Conservation (phyloP, 1,140 invertebrate species). For the Drosophila gunungcola region DNA sequence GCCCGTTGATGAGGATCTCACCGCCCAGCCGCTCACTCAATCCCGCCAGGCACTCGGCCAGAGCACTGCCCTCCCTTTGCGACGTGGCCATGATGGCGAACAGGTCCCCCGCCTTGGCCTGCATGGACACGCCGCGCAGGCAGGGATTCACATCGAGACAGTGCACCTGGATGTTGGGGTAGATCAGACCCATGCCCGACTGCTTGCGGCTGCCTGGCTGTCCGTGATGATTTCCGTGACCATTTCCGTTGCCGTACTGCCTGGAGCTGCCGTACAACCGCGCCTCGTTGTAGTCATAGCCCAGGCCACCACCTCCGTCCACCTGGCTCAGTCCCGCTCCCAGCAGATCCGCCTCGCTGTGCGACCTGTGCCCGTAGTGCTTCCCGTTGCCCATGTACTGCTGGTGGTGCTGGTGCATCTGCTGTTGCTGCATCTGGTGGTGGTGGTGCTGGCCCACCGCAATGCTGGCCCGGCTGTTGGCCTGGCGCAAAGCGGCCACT, state of each 20-base stretch:
- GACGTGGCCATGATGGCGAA: slow-evolving; percentile 95
- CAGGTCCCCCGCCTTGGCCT: slow-evolving; percentile 95
- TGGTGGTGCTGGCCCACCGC: slow-evolving; percentile 73
- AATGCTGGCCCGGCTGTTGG: slow-evolving; percentile 83
- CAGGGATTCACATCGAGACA: slow-evolving; percentile 86
- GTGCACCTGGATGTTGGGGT: slow-evolving; percentile 89
- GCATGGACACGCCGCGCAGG: slow-evolving; percentile 90
- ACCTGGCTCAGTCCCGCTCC: slow-evolving; percentile 56
- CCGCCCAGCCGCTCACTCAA: slow-evolving; percentile 89
- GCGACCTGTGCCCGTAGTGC: slow-evolving; percentile 82
- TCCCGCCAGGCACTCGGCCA: slow-evolving; percentile 93
- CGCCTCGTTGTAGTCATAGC: slow-evolving; percentile 74
- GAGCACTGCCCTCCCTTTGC: slow-evolving; percentile 91
- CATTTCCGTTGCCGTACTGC: slow-evolving; percentile 41
- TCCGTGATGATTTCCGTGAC: slow-evolving; percentile 20
- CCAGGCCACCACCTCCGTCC: slow-evolving; percentile 45
- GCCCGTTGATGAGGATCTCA: slow-evolving; percentile 94
- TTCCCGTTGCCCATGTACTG: slow-evolving; percentile 77
- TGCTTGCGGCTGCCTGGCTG: slow-evolving; percentile 74
- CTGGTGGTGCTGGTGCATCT: slow-evolving; percentile 53
- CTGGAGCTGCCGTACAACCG: slow-evolving; percentile 75
- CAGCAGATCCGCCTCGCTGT: slow-evolving; percentile 83
- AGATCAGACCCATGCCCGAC: slow-evolving; percentile 84
- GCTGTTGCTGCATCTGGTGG: slow-evolving; percentile 58
- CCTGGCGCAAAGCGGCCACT: slow-evolving; percentile 73